Base-by-base conservation (phyloP, 2,797 vertebrate genomes). In the Neostethus bicornis region DNA sequence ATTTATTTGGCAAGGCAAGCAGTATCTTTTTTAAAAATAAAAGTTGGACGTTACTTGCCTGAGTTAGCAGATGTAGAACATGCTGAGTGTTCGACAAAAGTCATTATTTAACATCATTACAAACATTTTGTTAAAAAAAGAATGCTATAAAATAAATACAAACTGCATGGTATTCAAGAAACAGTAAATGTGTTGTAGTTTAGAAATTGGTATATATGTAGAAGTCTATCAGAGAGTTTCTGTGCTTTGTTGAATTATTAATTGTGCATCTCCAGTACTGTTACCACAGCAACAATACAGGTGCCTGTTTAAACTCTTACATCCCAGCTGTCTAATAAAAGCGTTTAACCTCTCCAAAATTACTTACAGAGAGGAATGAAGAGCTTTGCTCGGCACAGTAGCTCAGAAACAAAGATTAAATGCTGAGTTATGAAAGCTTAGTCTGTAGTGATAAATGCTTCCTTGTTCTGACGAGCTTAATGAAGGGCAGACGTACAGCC, bases 401-500 rank as follows among this genome's bases (percentile, higher is more conserved):
- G 77, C 73, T 24, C 17, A 9, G 28, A 32, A 16, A 47, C 21
- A 54, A 49, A 44, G 26, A 51, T 20, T 46, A 47, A 31, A 51
- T 17, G 34, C 41, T 34, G 19, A 51, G 56, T 77, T 81, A 73
- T 75, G 62, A 80, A 70, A 75, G 73, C 71, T 62, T 54, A 13
- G 70, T 63, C 60, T 77, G 64, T 81, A 59, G 53, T 61, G 71
- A 86, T 87, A 61, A 80, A 83, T 70, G 60, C 46, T 52, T 73
- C 42, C 63, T 46, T 61, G 53, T 65, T 63, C 53, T 10, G 58
- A 68, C 57, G 45, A 65, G 67, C 42, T 20, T 85, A 89, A 89
- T 89, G 79, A 84, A 83, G 83, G 74, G 84, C 89, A 90, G 85
- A 71, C 87, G 55, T 53, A 31, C 55, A 61, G 68, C 65, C 70